Conservation (phyloP, 2,113 vertebrate genomes). For the Elachura formosa region DNA sequence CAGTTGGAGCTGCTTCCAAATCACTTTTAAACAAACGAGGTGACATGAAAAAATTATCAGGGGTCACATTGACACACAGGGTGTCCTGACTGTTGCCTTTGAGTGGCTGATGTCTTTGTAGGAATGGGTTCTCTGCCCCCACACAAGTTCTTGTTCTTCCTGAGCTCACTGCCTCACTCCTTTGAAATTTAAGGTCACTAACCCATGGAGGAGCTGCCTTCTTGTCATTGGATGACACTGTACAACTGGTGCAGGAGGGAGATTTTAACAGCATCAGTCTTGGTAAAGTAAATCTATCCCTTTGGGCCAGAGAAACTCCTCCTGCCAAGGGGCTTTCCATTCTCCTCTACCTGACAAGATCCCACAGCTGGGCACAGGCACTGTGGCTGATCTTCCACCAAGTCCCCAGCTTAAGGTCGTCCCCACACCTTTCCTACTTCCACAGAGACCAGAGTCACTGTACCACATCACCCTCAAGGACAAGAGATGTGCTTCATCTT, state of each 20-base stretch:
- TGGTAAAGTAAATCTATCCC: background rate
- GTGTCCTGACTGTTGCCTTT: background rate
- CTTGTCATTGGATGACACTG: background rate
- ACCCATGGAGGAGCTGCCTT: background rate
- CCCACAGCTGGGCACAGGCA: background rate
- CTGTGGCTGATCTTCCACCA: accelerated
- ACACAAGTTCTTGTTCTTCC: background rate
- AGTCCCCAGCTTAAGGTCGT: background rate
- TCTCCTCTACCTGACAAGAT: background rate
- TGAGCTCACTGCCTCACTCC: background rate
- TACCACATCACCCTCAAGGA: background rate
- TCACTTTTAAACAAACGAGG: background rate
- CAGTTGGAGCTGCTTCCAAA: background rate
- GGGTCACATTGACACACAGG: background rate
- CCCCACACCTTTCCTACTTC: background rate
- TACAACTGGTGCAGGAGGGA: background rate
- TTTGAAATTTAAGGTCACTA: background rate
- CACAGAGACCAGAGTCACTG: background rate
- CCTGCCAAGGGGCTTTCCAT: background rate
- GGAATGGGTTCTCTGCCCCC: background rate
- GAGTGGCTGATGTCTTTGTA: background rate
- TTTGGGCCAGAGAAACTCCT: background rate
- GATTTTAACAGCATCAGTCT: background rate
- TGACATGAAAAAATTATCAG: background rate
- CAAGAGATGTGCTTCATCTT: background rate